Evolutionary conservation across 2,113 vertebrate genomes (phyloP).

Genomic region (Cyprinus carpio): DNA sequence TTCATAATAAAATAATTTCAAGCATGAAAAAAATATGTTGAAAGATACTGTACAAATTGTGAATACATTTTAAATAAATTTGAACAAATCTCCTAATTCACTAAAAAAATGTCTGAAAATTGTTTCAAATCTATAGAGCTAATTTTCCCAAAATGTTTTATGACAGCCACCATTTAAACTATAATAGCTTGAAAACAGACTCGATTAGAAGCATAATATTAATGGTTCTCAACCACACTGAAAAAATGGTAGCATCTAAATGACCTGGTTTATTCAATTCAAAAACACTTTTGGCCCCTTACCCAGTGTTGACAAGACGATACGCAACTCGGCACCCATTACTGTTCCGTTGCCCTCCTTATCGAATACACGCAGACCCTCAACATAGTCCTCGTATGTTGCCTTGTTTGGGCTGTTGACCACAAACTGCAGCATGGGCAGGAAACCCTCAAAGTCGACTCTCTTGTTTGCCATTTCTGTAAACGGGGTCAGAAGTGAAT

Average conservation of each 20-base stretch:
- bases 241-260: too few relatives aligned
- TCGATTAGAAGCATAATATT: not conserved
- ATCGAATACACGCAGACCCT: constrained; percentile 98
- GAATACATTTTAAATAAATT: not conserved
- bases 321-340: constrained; percentile 98
- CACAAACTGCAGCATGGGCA: constrained; percentile 95
- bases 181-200: too few relatives aligned
- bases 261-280: too few relatives aligned
- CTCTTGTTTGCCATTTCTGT: constrained; percentile 90
- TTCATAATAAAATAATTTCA: too few relatives aligned
- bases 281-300: constrained; percentile 57
- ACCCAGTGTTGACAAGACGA: constrained; percentile 96
- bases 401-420: constrained; percentile 96
- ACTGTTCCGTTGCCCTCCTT: constrained; percentile 99
- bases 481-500: constrained; percentile 14
- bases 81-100: not conserved
- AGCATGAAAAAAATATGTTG: not conserved
- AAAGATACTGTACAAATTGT: not conserved
- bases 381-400: constrained; percentile 92
- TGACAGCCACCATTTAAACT: too few relatives aligned
- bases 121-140: not conserved
- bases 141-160: not conserved
- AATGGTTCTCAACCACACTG: too few relatives aligned
- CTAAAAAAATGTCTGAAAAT: not conserved
- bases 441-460: constrained; percentile 93